phyloP scores from a whole-genome alignment of 2,113 vertebrate species.

The Proteles cristata region DNA sequence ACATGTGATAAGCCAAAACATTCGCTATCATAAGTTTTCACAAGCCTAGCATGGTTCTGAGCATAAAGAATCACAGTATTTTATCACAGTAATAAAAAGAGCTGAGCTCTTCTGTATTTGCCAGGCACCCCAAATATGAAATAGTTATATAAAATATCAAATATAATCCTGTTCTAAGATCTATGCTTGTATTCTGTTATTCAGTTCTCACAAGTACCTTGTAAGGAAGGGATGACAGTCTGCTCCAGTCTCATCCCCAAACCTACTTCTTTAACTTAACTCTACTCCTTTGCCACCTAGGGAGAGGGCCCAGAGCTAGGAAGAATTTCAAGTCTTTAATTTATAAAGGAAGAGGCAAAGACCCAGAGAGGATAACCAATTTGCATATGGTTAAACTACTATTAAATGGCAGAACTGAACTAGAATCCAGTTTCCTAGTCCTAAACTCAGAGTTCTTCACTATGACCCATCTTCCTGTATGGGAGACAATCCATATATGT shows the following conservation, averaged over 20 bases:
- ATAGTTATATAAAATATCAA: not conserved
- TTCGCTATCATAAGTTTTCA: not conserved
- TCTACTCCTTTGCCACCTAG: not conserved
- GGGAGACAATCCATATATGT: not conserved
- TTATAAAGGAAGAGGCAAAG: not conserved
- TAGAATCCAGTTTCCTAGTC: not conserved
- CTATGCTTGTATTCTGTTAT: not conserved
- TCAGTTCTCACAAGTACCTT: not conserved
- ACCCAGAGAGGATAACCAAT: not conserved
- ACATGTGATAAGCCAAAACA: not conserved
- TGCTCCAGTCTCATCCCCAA: not conserved
- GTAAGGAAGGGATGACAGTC: not conserved
- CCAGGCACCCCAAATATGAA: not conserved
- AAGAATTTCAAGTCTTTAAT: not conserved
- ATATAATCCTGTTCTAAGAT: not conserved
- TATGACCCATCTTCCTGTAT: not conserved
- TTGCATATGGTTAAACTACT: not conserved
- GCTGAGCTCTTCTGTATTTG: not conserved
- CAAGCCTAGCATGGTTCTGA: not conserved
- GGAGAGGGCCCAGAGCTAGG: not conserved
- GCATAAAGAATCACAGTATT: not conserved
- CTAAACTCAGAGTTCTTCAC: not conserved
- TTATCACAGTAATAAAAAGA: not conserved
- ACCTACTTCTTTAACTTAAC: not conserved
- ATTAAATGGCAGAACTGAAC: not conserved